These are phyloP conservation scores for Engraulis encrasicolus DNA, from an alignment of 2,113 vertebrate genomes.

Conservation along the genomic window DNA sequence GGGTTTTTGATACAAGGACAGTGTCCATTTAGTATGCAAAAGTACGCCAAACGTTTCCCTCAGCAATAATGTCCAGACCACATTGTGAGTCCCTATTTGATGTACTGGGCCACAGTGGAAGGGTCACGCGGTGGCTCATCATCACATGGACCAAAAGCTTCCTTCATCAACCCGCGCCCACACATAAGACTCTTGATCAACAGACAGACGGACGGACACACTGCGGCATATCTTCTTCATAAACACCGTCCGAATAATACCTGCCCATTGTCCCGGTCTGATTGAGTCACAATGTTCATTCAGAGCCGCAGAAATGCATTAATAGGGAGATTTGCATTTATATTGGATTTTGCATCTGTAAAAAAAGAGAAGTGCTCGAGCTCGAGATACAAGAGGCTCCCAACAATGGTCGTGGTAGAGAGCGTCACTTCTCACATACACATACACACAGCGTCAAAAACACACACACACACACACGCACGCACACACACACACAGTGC, in stretches of 20 bases:
- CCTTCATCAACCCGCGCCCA: neutral
- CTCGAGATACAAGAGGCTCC: slow-evolving; percentile 62
- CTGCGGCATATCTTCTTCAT: slow-evolving; percentile 60
- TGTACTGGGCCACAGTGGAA: neutral
- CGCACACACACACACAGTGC: no score
- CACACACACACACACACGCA: no score
- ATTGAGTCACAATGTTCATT: slow-evolving; percentile 75
- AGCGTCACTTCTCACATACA: no score
- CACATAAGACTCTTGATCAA: slow-evolving; percentile 62
- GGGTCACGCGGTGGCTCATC: neutral
- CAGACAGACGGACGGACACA: slow-evolving; percentile 50
- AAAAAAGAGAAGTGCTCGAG: slow-evolving; percentile 64
- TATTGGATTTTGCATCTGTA: slow-evolving; percentile 75
- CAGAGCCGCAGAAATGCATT: slow-evolving; percentile 75
- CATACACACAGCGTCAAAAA: no score
- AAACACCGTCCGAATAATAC: slow-evolving; percentile 74
- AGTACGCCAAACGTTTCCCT: no score
- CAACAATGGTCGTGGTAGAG: slow-evolving; percentile 72
- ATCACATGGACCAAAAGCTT: neutral
- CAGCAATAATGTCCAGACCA: neutral
- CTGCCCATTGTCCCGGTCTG: slow-evolving; percentile 62
- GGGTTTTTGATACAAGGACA: neutral
- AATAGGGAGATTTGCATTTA: slow-evolving; percentile 82
- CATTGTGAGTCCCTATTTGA: neutral
- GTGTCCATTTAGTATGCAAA: neutral